Conservation (phyloP, 2,888 invertebrate species). For the Chaitophorus viminalis region DNA sequence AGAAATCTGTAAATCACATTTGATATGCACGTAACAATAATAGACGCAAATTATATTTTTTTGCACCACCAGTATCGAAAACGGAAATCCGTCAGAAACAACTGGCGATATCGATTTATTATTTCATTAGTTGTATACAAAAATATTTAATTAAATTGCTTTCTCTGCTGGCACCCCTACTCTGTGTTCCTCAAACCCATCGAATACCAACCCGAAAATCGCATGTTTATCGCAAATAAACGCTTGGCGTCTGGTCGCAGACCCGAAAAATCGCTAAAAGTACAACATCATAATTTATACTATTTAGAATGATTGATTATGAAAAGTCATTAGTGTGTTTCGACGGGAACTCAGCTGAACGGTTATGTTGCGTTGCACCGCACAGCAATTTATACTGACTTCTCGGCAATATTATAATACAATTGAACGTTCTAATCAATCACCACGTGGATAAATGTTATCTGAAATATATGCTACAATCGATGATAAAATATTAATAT, state of each 20-base stretch:
- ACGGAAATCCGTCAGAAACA: neutral
- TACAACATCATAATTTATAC: conserved; percentile 20
- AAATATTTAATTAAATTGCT: neutral
- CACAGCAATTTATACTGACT: neutral
- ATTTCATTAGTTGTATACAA: neutral
- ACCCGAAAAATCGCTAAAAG: neutral
- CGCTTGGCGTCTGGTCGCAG: neutral
- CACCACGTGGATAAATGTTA: neutral
- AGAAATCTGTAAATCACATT: too few relatives aligned
- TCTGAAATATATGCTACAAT: neutral
- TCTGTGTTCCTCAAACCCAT: neutral
- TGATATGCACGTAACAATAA: neutral
- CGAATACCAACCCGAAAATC: neutral
- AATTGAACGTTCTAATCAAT: conserved; percentile 22
- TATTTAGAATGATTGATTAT: conserved; percentile 46
- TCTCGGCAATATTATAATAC: neutral
- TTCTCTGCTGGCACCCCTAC: neutral
- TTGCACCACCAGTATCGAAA: neutral
- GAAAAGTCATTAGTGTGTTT: conserved; percentile 25
- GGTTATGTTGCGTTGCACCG: neutral
- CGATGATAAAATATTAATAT: too few relatives aligned
- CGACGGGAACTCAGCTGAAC: neutral
- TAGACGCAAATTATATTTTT: neutral
- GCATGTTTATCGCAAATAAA: conserved; percentile 27
- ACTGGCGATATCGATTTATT: neutral